Conservation (phyloP, 2,888 invertebrate genomes). For the Mythimna impura region DNA sequence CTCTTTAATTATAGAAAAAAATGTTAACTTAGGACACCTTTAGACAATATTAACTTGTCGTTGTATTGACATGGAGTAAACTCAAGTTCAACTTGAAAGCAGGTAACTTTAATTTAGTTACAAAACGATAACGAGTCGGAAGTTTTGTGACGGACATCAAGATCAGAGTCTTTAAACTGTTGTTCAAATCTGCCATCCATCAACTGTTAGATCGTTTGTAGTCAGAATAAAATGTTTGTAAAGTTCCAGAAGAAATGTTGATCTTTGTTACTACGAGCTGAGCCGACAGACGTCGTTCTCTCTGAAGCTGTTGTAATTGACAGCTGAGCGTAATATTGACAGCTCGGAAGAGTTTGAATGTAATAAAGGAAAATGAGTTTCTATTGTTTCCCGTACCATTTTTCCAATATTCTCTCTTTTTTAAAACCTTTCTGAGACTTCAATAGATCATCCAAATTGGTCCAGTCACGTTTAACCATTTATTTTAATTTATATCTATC, state of each 20-base stretch:
- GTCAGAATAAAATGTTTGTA: background rate
- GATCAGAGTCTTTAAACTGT: slow-evolving; percentile 4
- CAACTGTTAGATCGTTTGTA: background rate
- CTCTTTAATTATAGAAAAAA: background rate
- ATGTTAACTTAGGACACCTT: background rate
- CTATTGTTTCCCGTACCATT: no score
- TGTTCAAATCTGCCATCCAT: slow-evolving; percentile 7
- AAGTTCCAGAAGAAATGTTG: background rate
- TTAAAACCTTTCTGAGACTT: no score
- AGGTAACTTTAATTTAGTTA: background rate
- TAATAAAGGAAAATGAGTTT: no score
- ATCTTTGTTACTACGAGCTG: background rate
- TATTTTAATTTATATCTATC: no score
- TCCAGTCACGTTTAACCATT: no score
- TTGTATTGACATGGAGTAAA: background rate
- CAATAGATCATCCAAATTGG: no score
- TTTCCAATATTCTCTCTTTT: no score
- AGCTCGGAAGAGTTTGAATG: background rate
- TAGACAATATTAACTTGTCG: background rate
- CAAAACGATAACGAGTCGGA: slow-evolving; percentile 5
- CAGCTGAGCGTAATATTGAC: no score
- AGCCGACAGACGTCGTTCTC: no score
- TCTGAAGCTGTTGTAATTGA: no score
- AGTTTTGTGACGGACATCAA: slow-evolving; percentile 6
- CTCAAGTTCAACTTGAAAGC: background rate